Evolutionary conservation across 2,888 invertebrate species (phyloP), one percentile per base, ranked within the genome.

Genomic region (Ligdia adustata): DNA sequence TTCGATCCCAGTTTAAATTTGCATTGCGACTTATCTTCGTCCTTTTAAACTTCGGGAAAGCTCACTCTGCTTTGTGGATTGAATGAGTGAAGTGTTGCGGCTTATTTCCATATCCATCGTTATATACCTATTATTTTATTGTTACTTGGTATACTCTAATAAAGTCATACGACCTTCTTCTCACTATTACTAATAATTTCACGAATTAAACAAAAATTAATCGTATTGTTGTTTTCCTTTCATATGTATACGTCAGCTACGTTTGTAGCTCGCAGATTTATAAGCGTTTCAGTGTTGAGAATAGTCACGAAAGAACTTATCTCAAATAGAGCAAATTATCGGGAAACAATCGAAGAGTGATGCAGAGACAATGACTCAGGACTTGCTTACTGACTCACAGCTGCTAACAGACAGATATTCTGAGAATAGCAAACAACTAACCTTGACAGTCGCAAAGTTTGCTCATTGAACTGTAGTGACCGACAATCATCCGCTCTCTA

Each of bases 361-460:
- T 75, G 67, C 62, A 64, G 64, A 67, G 66, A 40, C 55, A 54
- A 59, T 86, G 86, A 86, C 59, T 86, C 85, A 87, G 52, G 29
- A 29, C 29, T 45, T 37, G 44, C 43, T 53, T 59, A 70, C 77
- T 87, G 84, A 87, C 70, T 87, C 85, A 87, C 63, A 60, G 67
- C 75, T 71, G 78, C 74, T 81, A 80, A 83, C 71, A 78, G 78
- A 83, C 71, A 78, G 78, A 82, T 81, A 75, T 85, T 86, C 86
- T 81, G 61, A 76, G 86, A 88, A 87, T 79, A 82, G 77, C 73
- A 66, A 69, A 57, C 22, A 32, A 37, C 63, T 80, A 80, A 72
- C 87, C 85, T 88, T 87, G 86, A 81, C 75, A 81, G 68, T 72
- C 61, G 60, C 57, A 62, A 57, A 64, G 46, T 60, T 64, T 65